These are phyloP conservation scores for Platanista minor DNA, from an alignment of 2,113 vertebrate genomes.

Conservation along the genomic window DNA sequence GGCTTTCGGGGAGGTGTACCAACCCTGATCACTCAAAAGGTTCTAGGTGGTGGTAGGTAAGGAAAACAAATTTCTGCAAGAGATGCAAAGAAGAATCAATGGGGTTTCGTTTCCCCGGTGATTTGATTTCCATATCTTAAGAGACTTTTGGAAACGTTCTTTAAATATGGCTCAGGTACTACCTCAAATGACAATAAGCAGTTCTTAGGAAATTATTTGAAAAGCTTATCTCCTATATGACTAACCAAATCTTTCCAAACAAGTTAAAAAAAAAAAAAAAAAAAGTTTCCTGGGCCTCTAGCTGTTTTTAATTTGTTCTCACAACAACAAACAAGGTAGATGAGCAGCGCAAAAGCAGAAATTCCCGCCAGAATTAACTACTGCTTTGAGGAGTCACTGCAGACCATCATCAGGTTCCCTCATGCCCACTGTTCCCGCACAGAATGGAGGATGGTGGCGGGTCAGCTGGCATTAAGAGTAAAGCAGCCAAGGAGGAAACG, in stretches of 20 bases:
- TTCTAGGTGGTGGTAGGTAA: background rate
- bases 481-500: no score
- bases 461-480: background rate
- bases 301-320: background rate
- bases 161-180: background rate
- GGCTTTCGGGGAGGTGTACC: background rate
- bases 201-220: background rate
- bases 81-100: background rate
- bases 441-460: background rate
- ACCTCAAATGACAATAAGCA: background rate
- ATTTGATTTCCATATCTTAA: background rate
- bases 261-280: background rate
- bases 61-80: background rate
- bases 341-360: background rate
- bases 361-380: background rate
- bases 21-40: background rate
- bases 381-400: background rate
- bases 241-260: background rate
- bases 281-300: background rate
- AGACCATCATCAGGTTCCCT: background rate
- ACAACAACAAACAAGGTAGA: background rate
- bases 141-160: background rate
- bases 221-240: background rate
- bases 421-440: rapidly evolving
- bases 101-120: background rate